Evolutionary conservation across 2,113 vertebrate genomes (phyloP), one percentile per base, ranked within the genome.

Genomic region (Cynoglossus semilaevis): DNA sequence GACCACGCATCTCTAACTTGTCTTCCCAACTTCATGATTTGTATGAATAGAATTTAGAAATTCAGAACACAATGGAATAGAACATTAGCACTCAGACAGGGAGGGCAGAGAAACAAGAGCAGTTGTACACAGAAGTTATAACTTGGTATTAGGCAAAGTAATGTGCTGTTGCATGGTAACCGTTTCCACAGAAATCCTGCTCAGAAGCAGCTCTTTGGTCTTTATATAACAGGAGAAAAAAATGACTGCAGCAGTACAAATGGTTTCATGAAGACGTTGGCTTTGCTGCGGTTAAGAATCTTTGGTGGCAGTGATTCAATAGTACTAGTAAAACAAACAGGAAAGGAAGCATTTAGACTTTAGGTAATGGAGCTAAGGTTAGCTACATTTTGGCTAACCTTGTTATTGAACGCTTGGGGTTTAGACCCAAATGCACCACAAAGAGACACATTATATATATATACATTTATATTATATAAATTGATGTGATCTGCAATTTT

Each of bases 141-240:
- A 67, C 68, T 75, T 65, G 64, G 72, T 56, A 74, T 64, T 58
- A 85, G 72, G 22, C 51, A 60, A 67, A 72, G 79, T 68, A 80
- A 85, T 86, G 85, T 84, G 84, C 77, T 84, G 88, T 89, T 90
- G 89, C 89, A 81, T 88, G 76, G 87, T 85, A 90, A 88, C 88
- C 62, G 87, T 88, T 89, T 85, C 88, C 87, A 89, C 76, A 87
- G 90, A 85, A 88, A 89, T 86, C 79, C 79, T 81, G 75, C 83
- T 80, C 72, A 81, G 85, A 75, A 82, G 72, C 76, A 75, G n/a
- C 67, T 77, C 74, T 76, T 63, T 81, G 84, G 66, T 78, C 72
- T 51, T 82, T 78, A 74, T 55, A 73, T 61, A 67, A 79, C 66
- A 73, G 72, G 60, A 67, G 38, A 5, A 4, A 41, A 41, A 41